Percentiles rank a stretch among this genome's conserved stretches.
phyloP scores from a whole-genome alignment of 2,113 vertebrate genomes.

The Chaetorhynchus papuensis region DNA sequence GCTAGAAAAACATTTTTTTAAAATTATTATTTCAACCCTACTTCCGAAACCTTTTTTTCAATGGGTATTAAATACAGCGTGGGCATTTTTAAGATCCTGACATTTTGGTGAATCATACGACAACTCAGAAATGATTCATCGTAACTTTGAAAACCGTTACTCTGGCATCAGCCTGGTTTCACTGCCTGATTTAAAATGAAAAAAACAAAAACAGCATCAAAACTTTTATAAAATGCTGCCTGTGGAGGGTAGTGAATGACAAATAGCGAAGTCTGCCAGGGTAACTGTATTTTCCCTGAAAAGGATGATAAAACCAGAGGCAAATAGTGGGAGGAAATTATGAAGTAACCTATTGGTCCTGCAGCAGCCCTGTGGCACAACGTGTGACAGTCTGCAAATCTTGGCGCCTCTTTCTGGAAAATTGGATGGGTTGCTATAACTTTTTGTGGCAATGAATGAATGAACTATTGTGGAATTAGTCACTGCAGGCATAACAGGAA shows the following conservation, averaged over 20 bases:
- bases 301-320: constrained; percentile 38
- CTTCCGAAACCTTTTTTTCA: background rate
- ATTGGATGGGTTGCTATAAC: constrained; percentile 48
- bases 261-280: background rate
- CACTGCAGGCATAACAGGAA: constrained; percentile 46
- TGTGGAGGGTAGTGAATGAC: background rate
- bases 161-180: constrained; percentile 45
- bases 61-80: background rate
- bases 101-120: constrained; percentile 22
- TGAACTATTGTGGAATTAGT: constrained; percentile 69
- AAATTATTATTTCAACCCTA: background rate
- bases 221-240: constrained; percentile 11
- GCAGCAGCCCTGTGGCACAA: constrained; percentile 28
- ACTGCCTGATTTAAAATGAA: constrained; percentile 28
- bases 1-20: background rate
- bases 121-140: constrained; percentile 61
- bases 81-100: constrained; percentile 19
- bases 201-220: background rate
- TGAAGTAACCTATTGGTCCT: constrained; percentile 58
- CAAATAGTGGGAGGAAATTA: constrained; percentile 54
- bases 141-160: constrained; percentile 46
- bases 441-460: constrained; percentile 75
- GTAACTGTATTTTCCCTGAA: constrained; percentile 25
- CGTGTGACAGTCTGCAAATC: background rate
- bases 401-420: constrained; percentile 75